Conservation (phyloP, 1,140 invertebrate species). For the Forficula auricularia region DNA sequence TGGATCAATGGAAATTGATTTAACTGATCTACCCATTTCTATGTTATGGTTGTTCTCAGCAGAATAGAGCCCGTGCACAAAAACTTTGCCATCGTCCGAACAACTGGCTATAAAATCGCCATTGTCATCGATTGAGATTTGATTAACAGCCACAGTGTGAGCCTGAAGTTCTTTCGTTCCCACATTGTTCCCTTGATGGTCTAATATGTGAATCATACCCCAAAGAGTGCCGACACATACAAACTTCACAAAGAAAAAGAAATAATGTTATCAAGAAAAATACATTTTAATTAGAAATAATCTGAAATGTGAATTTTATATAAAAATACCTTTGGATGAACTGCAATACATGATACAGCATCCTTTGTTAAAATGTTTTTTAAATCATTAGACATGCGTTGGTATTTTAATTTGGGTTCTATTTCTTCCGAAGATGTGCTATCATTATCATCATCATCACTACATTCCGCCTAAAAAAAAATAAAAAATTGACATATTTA, state of each 20-base stretch:
- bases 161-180: constrained; percentile 50
- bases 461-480: constrained; percentile 1
- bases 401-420: constrained; percentile 85
- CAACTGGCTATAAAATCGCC: constrained; percentile 88
- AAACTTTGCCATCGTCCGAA: constrained; percentile 76
- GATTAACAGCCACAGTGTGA: constrained; percentile 79
- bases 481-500: background rate
- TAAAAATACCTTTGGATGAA: constrained; percentile 64
- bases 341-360: constrained; percentile 75
- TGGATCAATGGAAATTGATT: constrained; percentile 79
- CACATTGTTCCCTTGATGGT: constrained; percentile 80
- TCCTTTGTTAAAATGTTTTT: constrained; percentile 70
- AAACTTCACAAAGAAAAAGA: constrained; percentile 44
- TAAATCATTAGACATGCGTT: constrained; percentile 73
- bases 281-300: constrained; percentile 8
- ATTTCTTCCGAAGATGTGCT: constrained; percentile 36
- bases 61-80: constrained; percentile 63
- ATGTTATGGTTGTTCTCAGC: constrained; percentile 64
- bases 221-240: constrained; percentile 80
- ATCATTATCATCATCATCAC: constrained; percentile 17
- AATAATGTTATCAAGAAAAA: constrained; percentile 3
- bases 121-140: constrained; percentile 80
- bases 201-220: constrained; percentile 75
- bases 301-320: constrained; percentile 5
- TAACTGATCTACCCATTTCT: constrained; percentile 62